These are phyloP conservation scores for Bombus sibiricus DNA, from an alignment of 1,140 invertebrate species.

Conservation along the genomic window DNA sequence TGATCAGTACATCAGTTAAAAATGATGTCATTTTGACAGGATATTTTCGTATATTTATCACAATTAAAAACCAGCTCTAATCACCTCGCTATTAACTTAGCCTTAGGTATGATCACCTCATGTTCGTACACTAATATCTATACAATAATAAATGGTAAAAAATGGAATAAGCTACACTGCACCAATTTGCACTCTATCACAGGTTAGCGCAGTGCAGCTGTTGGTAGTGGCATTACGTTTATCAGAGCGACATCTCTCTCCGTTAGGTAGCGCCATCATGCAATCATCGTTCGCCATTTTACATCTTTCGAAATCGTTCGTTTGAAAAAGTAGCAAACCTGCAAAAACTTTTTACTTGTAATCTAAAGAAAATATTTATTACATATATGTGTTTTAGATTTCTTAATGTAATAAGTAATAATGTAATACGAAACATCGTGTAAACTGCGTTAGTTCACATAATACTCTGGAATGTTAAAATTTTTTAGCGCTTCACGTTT, in stretches of 20 bases:
- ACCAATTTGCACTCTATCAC: background rate
- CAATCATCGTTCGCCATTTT: background rate
- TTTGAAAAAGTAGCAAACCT: background rate
- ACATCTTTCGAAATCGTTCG: background rate
- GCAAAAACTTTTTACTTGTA: no score
- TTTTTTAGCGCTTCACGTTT: background rate
- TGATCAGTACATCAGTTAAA: slow-evolving; percentile 68
- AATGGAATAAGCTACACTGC: background rate
- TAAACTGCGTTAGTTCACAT: background rate
- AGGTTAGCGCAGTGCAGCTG: no score
- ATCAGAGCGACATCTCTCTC: background rate
- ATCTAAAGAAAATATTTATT: background rate
- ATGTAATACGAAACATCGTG: no score
- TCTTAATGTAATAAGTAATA: background rate
- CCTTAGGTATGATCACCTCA: background rate
- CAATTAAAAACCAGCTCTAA: background rate
- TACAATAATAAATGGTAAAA: background rate
- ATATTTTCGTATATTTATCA: background rate
- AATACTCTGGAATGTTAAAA: background rate
- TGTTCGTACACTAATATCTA: background rate
- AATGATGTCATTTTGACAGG: slow-evolving; percentile 70
- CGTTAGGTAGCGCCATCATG: background rate
- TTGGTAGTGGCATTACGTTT: no score
- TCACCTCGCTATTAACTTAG: background rate
- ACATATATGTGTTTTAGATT: background rate